These are phyloP conservation scores for Drosophila nebulosa DNA, from an alignment of 1,140 invertebrate genomes.

Conservation along the genomic window DNA sequence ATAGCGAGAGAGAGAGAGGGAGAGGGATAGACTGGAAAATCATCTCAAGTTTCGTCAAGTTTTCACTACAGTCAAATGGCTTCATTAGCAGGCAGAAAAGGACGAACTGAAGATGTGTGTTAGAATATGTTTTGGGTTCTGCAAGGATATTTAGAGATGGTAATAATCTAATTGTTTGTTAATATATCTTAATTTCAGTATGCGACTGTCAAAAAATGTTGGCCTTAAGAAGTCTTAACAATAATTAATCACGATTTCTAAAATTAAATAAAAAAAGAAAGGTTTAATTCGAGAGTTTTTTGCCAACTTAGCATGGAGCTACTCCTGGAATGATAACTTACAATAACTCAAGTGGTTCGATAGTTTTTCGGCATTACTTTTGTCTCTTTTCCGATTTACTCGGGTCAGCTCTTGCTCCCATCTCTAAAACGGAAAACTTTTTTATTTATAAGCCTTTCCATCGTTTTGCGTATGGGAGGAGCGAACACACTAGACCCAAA, in stretches of 20 bases:
- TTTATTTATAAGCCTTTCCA: slow-evolving; percentile 6
- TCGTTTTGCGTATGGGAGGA: slow-evolving; percentile 16
- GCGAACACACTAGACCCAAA: neutral
- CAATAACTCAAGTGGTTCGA: too few species aligned
- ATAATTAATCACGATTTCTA: too few species aligned
- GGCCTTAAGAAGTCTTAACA: too few species aligned
- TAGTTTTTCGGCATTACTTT: neutral
- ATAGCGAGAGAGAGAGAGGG: too few species aligned
- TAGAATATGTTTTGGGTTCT: neutral
- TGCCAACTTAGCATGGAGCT: too few species aligned
- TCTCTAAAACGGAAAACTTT: neutral
- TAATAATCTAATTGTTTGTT: neutral
- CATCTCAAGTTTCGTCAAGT: slow-evolving; percentile 46
- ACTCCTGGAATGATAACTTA: too few species aligned
- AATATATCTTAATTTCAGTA: neutral
- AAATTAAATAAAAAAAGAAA: too few species aligned
- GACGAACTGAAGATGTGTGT: neutral
- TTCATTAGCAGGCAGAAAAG: slow-evolving; percentile 49
- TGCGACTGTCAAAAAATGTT: too few species aligned
- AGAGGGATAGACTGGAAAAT: slow-evolving; percentile 5
- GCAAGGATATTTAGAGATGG: neutral
- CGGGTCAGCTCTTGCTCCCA: neutral
- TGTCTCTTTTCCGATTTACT: neutral
- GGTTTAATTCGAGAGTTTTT: too few species aligned
- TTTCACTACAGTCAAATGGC: slow-evolving; percentile 45